Evolutionary conservation across 2,888 invertebrate species (phyloP).

Genomic region (Tipula helvola): DNA sequence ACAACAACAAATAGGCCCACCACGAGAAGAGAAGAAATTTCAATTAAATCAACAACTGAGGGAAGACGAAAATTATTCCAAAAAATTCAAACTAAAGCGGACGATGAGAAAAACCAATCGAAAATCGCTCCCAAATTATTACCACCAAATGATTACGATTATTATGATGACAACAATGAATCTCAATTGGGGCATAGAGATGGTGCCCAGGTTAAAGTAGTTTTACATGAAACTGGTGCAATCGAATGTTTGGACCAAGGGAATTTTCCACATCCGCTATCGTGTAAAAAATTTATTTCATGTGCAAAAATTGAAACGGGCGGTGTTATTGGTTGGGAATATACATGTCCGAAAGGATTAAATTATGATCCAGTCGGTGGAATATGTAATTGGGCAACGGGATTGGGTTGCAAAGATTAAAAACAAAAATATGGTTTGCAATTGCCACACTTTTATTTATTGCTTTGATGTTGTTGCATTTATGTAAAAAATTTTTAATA

Average conservation of each 20-base stretch:
- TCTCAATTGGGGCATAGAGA: slow-evolving; percentile 41
- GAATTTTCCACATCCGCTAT: slow-evolving; percentile 81
- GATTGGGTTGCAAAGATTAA: slow-evolving; percentile 59
- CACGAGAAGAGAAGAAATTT: slow-evolving; percentile 26
- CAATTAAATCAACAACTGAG: slow-evolving; percentile 21
- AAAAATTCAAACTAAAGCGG: background rate
- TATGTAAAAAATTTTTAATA: background rate
- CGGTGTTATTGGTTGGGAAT: slow-evolving; percentile 71
- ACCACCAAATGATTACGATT: slow-evolving; percentile 44
- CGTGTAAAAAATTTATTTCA: slow-evolving; percentile 83
- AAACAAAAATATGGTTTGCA: background rate
- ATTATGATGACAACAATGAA: slow-evolving; percentile 51
- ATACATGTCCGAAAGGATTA: slow-evolving; percentile 73
- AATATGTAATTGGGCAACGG: slow-evolving; percentile 82
- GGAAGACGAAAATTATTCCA: background rate
- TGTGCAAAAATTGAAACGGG: slow-evolving; percentile 74
- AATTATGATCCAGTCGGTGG: slow-evolving; percentile 84
- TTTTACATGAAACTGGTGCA: slow-evolving; percentile 52
- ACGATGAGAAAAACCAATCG: background rate
- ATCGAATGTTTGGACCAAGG: slow-evolving; percentile 82
- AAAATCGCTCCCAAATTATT: background rate
- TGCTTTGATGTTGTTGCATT: background rate
- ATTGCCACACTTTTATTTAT: background rate
- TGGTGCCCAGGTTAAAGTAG: slow-evolving; percentile 40
- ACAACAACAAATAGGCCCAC: slow-evolving; percentile 20